Evolutionary conservation across 1,140 invertebrate genomes (phyloP), one percentile per base, ranked within the genome.

Genomic region (Conus betulinus): DNA sequence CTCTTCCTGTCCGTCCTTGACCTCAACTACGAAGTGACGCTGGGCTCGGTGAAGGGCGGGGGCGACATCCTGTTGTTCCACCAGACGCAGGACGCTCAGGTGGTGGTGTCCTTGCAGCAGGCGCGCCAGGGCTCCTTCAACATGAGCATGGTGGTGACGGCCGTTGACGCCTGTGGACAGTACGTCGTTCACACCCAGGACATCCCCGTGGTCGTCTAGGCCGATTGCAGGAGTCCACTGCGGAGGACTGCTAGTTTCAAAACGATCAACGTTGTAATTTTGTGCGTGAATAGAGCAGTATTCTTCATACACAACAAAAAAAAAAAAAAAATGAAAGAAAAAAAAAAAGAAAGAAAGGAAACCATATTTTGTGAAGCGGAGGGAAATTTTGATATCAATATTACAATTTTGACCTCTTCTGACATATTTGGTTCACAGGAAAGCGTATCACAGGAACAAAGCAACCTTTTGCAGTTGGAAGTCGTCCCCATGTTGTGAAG

Each of bases 61-160:
- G 83, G 76, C 51, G 87, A 91, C 81, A 89, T 91, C n/a, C 17
- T 89, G 53, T 88, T 90, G 57, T 91, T 90, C 90, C 82, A 87
- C 17, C 87, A 90, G 52, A 91, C 90, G 15, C 89, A 23, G 5
- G 67, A 25, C 63, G 57, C 90, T 1, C 53, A 74, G 25, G 52
- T 91, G 11, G 76, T 79, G 25, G 85, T 91, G 67, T 88, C 84
- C 67, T 20, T 91, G 39, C 84, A 86, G 39, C 15, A 67, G 6
- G 15, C 20, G 8, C n/a, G 27, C 6, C n/a, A 25, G 67, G 67
- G 63, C 15, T 52, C 63, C 25, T 81, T 81, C 78, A 86, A 25
- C 60, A 3, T 86, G 15, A n/a, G 57, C 6, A 15, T 71, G 6
- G 67, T 76, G 10, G 1, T 86, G 20, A 86, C 85, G 0, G 85